A percentile compares a stretch with the other conserved stretches of the same genome.
phyloP scores from a whole-genome alignment of 2,113 vertebrate genomes.

The Buteo buteo region DNA sequence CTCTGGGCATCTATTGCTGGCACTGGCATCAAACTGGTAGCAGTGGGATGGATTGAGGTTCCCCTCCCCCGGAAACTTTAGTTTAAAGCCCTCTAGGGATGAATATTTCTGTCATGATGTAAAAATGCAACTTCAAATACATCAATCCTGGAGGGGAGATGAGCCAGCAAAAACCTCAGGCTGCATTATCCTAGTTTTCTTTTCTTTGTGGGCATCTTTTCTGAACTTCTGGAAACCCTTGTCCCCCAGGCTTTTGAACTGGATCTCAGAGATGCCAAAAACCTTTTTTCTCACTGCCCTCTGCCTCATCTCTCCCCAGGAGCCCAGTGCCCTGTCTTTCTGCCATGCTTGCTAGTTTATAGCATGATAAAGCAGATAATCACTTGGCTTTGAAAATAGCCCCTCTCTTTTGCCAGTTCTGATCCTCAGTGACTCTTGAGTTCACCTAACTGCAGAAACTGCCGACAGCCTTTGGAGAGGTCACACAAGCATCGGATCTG shows the following conservation, averaged over 20 bases:
- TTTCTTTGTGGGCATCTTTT: neutral
- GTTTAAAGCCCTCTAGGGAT: neutral
- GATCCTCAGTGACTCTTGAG: neutral
- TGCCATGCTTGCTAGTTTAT: neutral
- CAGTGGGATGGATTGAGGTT: too few species aligned
- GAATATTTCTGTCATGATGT: neutral
- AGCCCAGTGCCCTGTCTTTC: neutral
- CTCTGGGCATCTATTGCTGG: too few species aligned
- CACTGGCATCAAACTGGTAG: too few species aligned
- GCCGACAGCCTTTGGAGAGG: neutral
- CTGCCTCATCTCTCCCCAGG: neutral
- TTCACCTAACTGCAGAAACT: neutral
- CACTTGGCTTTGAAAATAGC: neutral
- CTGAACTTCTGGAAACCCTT: neutral
- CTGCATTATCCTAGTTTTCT: neutral
- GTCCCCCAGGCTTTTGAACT: neutral
- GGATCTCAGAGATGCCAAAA: neutral
- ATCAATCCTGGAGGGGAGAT: neutral
- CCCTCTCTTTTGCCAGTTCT: neutral
- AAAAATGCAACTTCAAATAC: neutral
- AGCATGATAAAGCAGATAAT: neutral
- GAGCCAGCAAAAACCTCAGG: neutral
- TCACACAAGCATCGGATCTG: neutral
- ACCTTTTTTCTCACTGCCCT: neutral
- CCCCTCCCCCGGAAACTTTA: too few species aligned